A percentile compares a stretch with the other conserved stretches of the same genome.
These are phyloP conservation scores for Maccullochella peelii DNA, from an alignment of 2,113 vertebrate genomes.

Conservation along the genomic window DNA sequence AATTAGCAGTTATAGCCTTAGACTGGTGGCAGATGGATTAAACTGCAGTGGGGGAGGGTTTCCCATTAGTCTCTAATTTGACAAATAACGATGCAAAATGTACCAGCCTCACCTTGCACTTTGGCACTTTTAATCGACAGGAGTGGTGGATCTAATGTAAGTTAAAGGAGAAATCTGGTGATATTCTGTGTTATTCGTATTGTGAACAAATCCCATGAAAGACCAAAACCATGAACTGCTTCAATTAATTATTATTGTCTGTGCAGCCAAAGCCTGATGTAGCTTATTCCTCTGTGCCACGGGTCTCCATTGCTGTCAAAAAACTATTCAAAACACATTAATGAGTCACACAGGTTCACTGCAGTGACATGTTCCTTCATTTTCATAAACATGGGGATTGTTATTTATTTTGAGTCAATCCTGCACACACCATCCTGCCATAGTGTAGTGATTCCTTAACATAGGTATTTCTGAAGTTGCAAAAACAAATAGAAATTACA, in stretches of 20 bases:
- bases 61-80: constrained; percentile 57
- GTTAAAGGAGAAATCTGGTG: constrained; percentile 3
- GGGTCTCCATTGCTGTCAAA: background rate
- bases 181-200: background rate
- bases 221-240: background rate
- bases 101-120: constrained; percentile 37
- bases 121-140: constrained; percentile 42
- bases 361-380: background rate
- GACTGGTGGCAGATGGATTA: constrained; percentile 62
- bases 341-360: too few relatives aligned
- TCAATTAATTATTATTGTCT: background rate
- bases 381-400: background rate
- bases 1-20: constrained; percentile 67
- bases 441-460: background rate
- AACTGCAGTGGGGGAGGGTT: constrained; percentile 35
- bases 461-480: too few relatives aligned
- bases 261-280: background rate
- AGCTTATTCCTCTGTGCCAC: background rate
- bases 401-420: background rate
- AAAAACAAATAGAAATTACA: background rate
- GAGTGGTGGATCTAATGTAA: background rate
- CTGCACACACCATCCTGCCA: background rate
- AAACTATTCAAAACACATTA: background rate
- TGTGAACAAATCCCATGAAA: background rate
- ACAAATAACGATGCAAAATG: constrained; percentile 53